Base-by-base conservation (phyloP, 2,888 invertebrate species). In the Cantharis lateralis region DNA sequence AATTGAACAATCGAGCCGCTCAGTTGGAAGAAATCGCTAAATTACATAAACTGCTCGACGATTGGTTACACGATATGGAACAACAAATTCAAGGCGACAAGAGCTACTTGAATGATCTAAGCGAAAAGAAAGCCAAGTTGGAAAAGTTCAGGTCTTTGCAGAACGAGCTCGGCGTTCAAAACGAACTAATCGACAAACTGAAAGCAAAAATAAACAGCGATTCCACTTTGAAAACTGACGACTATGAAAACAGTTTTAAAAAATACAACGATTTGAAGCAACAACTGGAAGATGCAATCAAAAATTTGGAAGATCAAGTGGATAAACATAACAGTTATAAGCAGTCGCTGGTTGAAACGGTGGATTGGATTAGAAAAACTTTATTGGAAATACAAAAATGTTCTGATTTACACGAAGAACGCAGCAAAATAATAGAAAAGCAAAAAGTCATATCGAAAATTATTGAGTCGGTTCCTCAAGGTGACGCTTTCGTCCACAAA, bases 31-130 rank as follows among this genome's bases (percentile, higher is more conserved):
- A 97, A 86, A 93, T 97, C 78, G 94, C 95, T 78, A 96, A 97
- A 88, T 90, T 93, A 71, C 93, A 95, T 85, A 94, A 95, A 84
- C 91, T 96, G 63, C 90, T 98, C 75, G 90, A 93, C 7, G 95
- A 96, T 84, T 98, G 98, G 96, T 89, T 98, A 75, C 94, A 95
- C 79, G 98, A 98, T 84, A 92, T 96, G 77, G 96, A 96, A 84
- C 93, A 93, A 69, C 96, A 96, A 87, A 91, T 96, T 9, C 93
- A 94, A 84, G 92, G 93, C 1, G 93, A 94, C 78, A 93, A 94
- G 83, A 91, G 91, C 10, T 91, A 92, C 77, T 91, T 95, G 26
- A 95, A 96, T 83, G 97, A 98, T 86, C 89, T 98, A 1, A 95
- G 96, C 71, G 98, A 98, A 86, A 98, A 98, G 88, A 94, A 95